Evolutionary conservation across 2,797 vertebrate genomes (phyloP), one percentile per base, ranked within the genome.

Genomic region (Artibeus lituratus): DNA sequence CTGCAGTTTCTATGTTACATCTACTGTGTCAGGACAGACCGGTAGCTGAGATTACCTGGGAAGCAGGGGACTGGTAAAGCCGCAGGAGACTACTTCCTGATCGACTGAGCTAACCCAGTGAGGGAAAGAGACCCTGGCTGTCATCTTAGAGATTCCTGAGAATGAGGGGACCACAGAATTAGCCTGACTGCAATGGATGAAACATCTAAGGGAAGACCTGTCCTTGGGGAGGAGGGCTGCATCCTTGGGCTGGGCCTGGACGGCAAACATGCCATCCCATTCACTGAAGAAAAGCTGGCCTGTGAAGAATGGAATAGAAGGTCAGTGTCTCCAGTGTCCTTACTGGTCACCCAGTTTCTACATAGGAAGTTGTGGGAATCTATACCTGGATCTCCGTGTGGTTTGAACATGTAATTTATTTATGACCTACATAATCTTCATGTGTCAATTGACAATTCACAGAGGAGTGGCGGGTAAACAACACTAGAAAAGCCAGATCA

Each of bases 241-340:
- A 7, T n/a, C 22, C 3, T 0, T 15, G 2, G 44, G 39, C 53
- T n/a, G n/a, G n/a, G n/a, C 39, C 7, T 7, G 12, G 39, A 73
- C 21, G 19, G 35, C 76, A 39, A 35, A 67, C 16, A 14, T 7
- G 11, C 10, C 32, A 18, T 44, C 3, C 21, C 35, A 32, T 2
- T 39, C 35, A 62, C 35, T 14, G 44, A 39, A 42, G 26, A 42
- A 11, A 81, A 42, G 11, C 10, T 3, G n/a, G 47, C n/a, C 67
- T 29, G 16, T 8, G 18, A 67, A 39, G 24, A 29, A 29, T 0
- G 24, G 37, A 85, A 32, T 4, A 12, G 9, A 82, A n/a, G 32
- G 4, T 10, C n/a, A 3, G 3, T 2, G 6, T 6, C 12, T 22
- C n/a, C 26, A 4, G 12, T 5, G 35, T 37, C 37, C 32, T 37